A percentile compares a stretch with the other conserved stretches of the same genome.
Conservation (phyloP, 2,888 invertebrate species). For the Elegia similella region DNA sequence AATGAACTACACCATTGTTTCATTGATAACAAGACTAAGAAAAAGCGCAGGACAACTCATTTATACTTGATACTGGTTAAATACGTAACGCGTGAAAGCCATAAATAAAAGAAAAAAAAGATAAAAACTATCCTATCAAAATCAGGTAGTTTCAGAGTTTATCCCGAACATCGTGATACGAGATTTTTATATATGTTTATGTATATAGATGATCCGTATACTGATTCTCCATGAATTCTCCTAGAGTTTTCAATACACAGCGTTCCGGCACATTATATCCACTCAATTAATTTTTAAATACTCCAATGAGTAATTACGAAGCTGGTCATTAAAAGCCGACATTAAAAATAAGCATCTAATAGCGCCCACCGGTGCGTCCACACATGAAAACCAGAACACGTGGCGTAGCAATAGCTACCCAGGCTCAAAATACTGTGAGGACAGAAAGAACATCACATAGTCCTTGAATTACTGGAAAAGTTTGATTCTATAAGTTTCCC, state of each 20-base stretch:
- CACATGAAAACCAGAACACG: slow-evolving; percentile 38
- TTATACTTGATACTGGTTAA: no score
- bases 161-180: no score
- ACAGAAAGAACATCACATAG: not conserved
- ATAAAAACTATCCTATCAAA: no score
- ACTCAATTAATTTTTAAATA: slow-evolving; percentile 17
- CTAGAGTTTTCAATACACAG: not conserved
- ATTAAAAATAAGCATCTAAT: slow-evolving; percentile 39
- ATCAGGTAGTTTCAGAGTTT: no score
- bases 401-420: slow-evolving; percentile 31
- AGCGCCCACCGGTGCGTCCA: slow-evolving; percentile 39
- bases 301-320: slow-evolving; percentile 16
- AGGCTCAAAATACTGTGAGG: not conserved
- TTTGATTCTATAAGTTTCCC: no score
- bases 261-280: not conserved
- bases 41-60: no score
- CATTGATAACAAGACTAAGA: no score
- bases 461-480: no score
- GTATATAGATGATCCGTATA: not conserved
- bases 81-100: no score
- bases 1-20: no score
- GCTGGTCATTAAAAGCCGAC: slow-evolving; percentile 22
- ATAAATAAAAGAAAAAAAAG: no score
- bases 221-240: not conserved
- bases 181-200: no score